Conservation (phyloP, 2,113 vertebrate species). For the Phalacrocorax aristotelis region DNA sequence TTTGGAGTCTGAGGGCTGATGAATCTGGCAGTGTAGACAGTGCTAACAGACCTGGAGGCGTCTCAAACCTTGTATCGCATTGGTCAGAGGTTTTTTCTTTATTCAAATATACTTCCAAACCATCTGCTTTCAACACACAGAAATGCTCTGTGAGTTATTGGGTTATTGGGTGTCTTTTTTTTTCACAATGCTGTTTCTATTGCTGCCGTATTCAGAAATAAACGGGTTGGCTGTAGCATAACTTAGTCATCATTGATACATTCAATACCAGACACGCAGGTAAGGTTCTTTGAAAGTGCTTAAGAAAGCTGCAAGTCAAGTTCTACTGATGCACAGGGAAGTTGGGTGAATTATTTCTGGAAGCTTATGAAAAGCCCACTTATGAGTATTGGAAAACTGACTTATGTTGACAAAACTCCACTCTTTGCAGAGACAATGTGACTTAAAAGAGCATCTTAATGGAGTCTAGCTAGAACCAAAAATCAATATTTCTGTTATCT, state of each 20-base stretch:
- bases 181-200: background rate
- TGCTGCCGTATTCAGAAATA: background rate
- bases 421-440: background rate
- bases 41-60: background rate
- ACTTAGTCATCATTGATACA: background rate
- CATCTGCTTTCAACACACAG: background rate
- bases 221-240: background rate
- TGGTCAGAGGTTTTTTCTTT: background rate
- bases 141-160: background rate
- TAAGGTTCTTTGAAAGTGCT: background rate
- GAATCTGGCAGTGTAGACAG: background rate
- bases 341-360: background rate
- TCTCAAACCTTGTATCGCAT: background rate
- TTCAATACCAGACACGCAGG: background rate
- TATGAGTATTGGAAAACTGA: background rate
- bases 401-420: background rate
- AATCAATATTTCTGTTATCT: conserved; percentile 34
- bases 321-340: background rate
- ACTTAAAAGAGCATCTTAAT: conserved; percentile 9
- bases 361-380: background rate
- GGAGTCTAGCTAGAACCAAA: background rate
- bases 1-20: background rate
- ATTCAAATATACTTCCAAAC: background rate
- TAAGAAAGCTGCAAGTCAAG: background rate
- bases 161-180: background rate